Evolutionary conservation across 2,113 vertebrate genomes (phyloP).

Genomic region (Meleagris gallopavo): DNA sequence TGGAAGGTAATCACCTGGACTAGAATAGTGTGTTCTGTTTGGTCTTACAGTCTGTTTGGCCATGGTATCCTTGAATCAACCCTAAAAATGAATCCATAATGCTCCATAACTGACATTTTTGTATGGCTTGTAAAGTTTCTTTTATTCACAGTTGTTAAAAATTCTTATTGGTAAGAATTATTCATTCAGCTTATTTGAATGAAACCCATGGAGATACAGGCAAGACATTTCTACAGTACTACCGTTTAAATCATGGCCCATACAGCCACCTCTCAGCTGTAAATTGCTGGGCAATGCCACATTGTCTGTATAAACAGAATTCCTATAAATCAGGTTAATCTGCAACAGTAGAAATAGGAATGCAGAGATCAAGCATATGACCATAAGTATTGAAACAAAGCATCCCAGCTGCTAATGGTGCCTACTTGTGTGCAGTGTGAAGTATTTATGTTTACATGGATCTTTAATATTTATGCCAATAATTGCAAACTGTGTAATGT

Average conservation of each 20-base stretch:
- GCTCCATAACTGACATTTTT: background rate
- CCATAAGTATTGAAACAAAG: background rate
- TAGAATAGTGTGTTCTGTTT: background rate
- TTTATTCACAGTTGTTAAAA: background rate
- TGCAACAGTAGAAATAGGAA: background rate
- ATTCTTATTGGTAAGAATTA: background rate
- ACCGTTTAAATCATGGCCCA: background rate
- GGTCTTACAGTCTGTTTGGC: background rate
- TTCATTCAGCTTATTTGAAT: background rate
- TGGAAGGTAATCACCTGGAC: background rate
- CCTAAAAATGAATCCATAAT: background rate
- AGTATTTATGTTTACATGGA: background rate
- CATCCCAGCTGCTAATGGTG: background rate
- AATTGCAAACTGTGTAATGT: background rate
- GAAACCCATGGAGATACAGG: background rate
- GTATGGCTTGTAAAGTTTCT: background rate
- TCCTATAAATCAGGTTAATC: background rate
- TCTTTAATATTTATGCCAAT: background rate
- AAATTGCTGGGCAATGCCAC: background rate
- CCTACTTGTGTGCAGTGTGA: background rate
- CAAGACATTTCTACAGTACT: background rate
- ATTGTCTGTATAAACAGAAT: background rate
- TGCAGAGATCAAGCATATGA: background rate
- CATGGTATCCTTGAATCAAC: background rate
- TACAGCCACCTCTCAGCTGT: background rate